A percentile compares a stretch with the other conserved stretches of the same genome.
Evolutionary conservation across 2,113 vertebrate species (phyloP).

Genomic region (Ictalurus furcatus): DNA sequence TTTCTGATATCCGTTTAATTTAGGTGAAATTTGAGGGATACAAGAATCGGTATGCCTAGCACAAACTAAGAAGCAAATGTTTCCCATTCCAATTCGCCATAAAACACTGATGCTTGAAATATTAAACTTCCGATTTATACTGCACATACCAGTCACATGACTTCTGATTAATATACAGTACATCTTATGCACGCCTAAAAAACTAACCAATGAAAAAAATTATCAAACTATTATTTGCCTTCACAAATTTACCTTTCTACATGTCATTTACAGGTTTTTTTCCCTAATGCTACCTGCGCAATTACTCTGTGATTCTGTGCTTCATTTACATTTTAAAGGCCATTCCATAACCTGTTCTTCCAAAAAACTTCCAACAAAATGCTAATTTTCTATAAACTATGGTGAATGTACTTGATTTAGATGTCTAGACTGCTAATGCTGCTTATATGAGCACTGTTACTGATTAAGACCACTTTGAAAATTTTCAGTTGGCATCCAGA

Average conservation of each 20-base stretch:
- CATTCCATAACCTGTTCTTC: not conserved
- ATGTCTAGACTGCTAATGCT: not conserved
- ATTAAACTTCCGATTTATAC: not conserved
- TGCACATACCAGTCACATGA: not conserved
- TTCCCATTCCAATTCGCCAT: not conserved
- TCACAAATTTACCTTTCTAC: not conserved
- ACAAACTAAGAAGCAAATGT: not conserved
- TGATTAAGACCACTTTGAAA: not conserved
- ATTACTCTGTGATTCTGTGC: not conserved
- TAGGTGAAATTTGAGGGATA: too few relatives aligned
- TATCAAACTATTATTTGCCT: not conserved
- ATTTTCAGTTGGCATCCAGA: constrained; percentile 1
- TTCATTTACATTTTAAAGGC: not conserved
- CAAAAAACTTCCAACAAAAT: not conserved
- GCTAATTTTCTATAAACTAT: not conserved
- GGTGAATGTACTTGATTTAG: not conserved
- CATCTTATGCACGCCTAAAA: not conserved
- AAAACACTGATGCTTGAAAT: not conserved
- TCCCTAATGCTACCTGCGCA: not conserved
- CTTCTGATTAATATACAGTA: not conserved
- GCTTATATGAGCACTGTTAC: not conserved
- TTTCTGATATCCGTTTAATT: too few relatives aligned
- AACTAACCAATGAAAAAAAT: not conserved
- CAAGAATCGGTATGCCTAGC: not conserved
- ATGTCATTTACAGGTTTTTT: not conserved